A percentile compares a stretch with the other conserved stretches of the same genome.
phyloP scores from a whole-genome alignment of 2,888 invertebrate species.

The Fabriciana adippe region DNA sequence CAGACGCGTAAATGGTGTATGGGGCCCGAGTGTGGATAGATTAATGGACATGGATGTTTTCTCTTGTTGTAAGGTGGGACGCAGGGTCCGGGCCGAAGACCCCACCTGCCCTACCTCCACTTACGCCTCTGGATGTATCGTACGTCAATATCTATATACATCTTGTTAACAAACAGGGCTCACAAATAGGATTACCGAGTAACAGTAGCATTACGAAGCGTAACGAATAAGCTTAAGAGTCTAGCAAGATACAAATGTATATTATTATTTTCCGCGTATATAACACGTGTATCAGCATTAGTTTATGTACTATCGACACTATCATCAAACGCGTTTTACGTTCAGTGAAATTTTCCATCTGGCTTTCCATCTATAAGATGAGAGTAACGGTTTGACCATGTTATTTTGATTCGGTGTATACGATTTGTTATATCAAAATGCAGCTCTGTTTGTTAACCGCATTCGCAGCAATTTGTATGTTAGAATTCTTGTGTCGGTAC shows the following conservation, averaged over 20 bases:
- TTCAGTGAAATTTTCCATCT: background rate
- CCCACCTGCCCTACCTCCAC: slow-evolving; percentile 83
- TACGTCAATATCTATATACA: slow-evolving; percentile 66
- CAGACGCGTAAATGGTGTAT: slow-evolving; percentile 80
- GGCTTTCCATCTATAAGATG: background rate
- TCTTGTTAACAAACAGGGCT: slow-evolving; percentile 62
- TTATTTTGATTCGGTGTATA: background rate
- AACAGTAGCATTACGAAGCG: slow-evolving; percentile 22
- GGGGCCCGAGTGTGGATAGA: slow-evolving; percentile 66
- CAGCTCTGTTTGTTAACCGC: slow-evolving; percentile 36
- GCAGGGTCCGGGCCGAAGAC: slow-evolving; percentile 80
- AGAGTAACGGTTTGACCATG: too few species aligned
- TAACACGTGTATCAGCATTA: background rate
- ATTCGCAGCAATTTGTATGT: slow-evolving; percentile 4
- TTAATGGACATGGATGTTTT: slow-evolving; percentile 75
- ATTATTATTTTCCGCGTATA: background rate
- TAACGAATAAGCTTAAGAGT: slow-evolving; percentile 9
- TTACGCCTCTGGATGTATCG: slow-evolving; percentile 84
- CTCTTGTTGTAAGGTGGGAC: slow-evolving; percentile 81
- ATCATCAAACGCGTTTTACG: background rate
- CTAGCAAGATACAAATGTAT: background rate
- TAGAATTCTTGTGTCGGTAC: slow-evolving; percentile 5
- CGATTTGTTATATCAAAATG: background rate
- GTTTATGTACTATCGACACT: background rate
- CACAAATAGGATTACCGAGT: slow-evolving; percentile 36